A percentile compares a stretch with the other conserved stretches of the same genome.
Evolutionary conservation across 2,797 vertebrate species (phyloP).

Genomic region (Microtus californicus): DNA sequence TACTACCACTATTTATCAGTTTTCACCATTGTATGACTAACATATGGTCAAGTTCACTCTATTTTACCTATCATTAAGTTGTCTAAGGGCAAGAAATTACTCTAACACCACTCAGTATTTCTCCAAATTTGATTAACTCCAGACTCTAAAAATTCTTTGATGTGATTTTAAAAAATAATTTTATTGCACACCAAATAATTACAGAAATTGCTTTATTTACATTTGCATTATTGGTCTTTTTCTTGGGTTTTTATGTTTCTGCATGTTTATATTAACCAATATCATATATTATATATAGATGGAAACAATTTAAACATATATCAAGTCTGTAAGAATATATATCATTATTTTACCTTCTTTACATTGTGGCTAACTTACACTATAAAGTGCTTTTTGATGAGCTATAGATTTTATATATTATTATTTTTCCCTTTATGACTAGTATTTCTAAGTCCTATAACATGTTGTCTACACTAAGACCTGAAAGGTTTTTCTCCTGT

Average conservation of each 20-base stretch:
- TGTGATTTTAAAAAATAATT: background rate
- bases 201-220: background rate
- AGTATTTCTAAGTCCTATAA: slow-evolving; percentile 4
- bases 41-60: slow-evolving; percentile 16
- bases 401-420: slow-evolving; percentile 8
- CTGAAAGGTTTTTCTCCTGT: background rate
- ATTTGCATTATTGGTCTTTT: background rate
- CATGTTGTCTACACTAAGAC: slow-evolving; percentile 27
- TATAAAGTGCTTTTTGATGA: background rate
- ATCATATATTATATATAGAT: background rate
- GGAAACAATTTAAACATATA: background rate
- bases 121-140: slow-evolving; percentile 24
- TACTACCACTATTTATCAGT: background rate
- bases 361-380: background rate
- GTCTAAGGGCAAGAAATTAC: background rate
- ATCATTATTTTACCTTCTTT: background rate
- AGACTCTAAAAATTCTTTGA: background rate
- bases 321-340: background rate
- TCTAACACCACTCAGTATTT: slow-evolving; percentile 2
- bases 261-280: background rate
- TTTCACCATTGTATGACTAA: background rate
- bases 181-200: background rate
- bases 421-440: slow-evolving; percentile 20
- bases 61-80: slow-evolving; percentile 20
- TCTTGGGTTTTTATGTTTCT: background rate